Base-by-base conservation (phyloP, 2,888 invertebrate genomes). In the Drosophila maculinotata region DNA sequence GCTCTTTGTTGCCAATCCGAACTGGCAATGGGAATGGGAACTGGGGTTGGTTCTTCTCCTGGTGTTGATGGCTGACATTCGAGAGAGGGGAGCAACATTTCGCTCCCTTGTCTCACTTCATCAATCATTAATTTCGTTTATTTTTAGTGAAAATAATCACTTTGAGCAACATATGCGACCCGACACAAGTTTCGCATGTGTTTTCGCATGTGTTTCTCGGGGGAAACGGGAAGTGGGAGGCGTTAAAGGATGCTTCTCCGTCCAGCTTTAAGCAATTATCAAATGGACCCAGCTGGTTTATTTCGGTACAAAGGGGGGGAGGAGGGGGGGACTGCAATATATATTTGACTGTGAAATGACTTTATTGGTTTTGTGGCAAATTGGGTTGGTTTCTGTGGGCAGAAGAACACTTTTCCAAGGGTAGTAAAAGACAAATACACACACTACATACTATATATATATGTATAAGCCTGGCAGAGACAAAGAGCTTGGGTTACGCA, bases 121-220 rank as follows among this genome's bases (percentile, higher is more conserved):
- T 81, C 81, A 81, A 81, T 81, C 81, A 81, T 81, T 84, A 66
- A 84, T 84, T 81, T 73, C 81, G 81, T 81, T 81, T 81, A 81
- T 81, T 81, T 81, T 84, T 81, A 81, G 84, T 84, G 81, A 73
- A 80, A 84, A 81, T 81, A 81, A 84, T 81, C 81, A 81, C 84
- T 84, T 79, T 80, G 79, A 49, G 75, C 77, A 82, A 78, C 84
- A 81, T 84, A 81, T 81, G 84, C 68, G 84, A 66, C 67, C 84
- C 66, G 67, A 64, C 63, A 59, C 44, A 35, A 45, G 65, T 69
- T 80, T 83, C 84, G 84, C 80, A 81, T 81, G 84, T 81, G 84
- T 67, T 78, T 60, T 20, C 23, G 44, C 53, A 48, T 30, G 25
- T 42, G 10, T 26, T 41, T 56, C 12, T 28, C 9, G 23, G 39